A percentile compares a stretch with the other conserved stretches of the same genome.
Conservation (phyloP, 2,113 vertebrate species). For the Thomomys bottae region DNA sequence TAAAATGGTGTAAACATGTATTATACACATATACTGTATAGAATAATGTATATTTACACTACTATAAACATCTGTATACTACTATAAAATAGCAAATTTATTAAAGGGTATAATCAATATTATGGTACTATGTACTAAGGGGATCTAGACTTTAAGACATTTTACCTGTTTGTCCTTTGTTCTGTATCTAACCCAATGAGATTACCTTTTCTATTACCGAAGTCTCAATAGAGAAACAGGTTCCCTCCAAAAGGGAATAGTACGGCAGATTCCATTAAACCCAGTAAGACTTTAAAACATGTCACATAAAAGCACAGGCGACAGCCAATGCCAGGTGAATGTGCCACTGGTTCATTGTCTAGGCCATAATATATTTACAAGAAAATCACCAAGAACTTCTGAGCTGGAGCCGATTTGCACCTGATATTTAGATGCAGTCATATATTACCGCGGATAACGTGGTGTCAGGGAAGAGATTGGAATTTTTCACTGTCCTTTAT, state of each 20-base stretch:
- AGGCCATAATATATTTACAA: conserved; percentile 87
- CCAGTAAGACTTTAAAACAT: conserved; percentile 86
- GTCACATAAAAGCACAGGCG: conserved; percentile 89
- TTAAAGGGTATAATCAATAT: conserved; percentile 16
- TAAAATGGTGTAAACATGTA: no score
- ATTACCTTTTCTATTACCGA: conserved; percentile 74
- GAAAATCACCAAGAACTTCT: conserved; percentile 86
- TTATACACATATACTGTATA: no score
- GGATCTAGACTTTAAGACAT: conserved; percentile 47
- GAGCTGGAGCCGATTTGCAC: conserved; percentile 86
- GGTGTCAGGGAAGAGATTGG: conserved; percentile 95
- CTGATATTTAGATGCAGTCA: conserved; percentile 95
- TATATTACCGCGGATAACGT: conserved; percentile 96
- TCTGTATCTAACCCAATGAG: conserved; percentile 69
- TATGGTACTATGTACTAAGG: conserved; percentile 1
- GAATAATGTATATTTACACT: no score
- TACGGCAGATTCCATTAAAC: conserved; percentile 89
- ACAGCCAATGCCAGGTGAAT: conserved; percentile 88
- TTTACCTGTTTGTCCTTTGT: conserved; percentile 74
- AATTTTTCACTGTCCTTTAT: conserved; percentile 97
- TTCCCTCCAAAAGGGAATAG: conserved; percentile 88
- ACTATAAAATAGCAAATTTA: not conserved
- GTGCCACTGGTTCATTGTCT: conserved; percentile 85
- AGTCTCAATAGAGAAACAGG: conserved; percentile 82
- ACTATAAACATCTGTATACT: no score